These are phyloP conservation scores for Centropyge bicolor DNA, from an alignment of 2,797 vertebrate species.

Conservation along the genomic window DNA sequence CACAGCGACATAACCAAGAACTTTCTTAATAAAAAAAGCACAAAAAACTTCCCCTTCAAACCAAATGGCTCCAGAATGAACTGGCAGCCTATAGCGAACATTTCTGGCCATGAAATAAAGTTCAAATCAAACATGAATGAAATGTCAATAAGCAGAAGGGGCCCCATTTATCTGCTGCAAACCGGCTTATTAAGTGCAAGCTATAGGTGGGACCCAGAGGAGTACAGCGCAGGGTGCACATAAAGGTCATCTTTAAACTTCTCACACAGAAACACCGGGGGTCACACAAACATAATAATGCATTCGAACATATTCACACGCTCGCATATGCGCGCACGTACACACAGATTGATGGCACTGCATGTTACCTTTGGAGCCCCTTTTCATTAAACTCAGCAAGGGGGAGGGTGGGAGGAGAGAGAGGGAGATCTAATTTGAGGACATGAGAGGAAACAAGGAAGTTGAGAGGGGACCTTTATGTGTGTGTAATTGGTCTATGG, in stretches of 20 bases:
- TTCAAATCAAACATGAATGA: constrained; percentile 14
- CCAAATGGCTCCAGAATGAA: background rate
- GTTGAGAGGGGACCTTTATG: constrained; percentile 66
- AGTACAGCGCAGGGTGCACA: constrained; percentile 5
- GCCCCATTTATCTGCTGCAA: constrained; percentile 12
- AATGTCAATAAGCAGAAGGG: constrained; percentile 3
- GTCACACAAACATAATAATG: constrained; percentile 32
- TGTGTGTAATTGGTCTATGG: constrained; percentile 73
- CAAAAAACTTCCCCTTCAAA: background rate
- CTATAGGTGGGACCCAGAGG: constrained; percentile 11
- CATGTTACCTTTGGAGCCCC: constrained; percentile 59
- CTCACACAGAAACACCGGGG: constrained; percentile 39
- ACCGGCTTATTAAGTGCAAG: constrained; percentile 22
- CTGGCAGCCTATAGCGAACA: background rate
- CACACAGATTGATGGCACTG: constrained; percentile 40
- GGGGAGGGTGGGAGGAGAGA: constrained; percentile 34
- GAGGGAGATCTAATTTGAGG: constrained; percentile 65
- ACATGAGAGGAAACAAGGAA: constrained; percentile 70
- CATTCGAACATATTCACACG: constrained; percentile 27
- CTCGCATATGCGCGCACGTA: constrained; percentile 18
- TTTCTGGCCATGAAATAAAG: background rate
- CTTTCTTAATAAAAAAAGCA: background rate
- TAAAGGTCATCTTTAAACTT: constrained; percentile 43
- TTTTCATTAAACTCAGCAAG: constrained; percentile 71
- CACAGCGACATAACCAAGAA: background rate